Conservation (phyloP, 2,113 vertebrate species). For the Cisticola juncidis region DNA sequence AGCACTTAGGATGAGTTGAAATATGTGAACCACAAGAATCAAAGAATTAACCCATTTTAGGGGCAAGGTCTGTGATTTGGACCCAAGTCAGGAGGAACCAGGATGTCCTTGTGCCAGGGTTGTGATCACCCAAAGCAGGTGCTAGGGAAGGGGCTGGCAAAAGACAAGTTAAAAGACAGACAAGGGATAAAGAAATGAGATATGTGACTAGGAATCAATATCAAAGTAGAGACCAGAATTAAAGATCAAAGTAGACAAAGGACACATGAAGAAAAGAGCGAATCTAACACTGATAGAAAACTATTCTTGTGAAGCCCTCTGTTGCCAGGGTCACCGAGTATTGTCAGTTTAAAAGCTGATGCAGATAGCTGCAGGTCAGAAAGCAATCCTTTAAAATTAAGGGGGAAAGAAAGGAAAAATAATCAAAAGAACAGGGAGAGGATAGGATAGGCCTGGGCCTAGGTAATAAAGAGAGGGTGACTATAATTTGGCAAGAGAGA, state of each 20-base stretch:
- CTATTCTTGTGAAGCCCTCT: neutral
- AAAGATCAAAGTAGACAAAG: neutral
- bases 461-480: neutral
- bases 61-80: neutral
- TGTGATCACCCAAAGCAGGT: neutral
- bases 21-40: neutral
- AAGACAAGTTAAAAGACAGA: neutral
- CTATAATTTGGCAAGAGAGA: neutral
- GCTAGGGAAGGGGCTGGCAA: neutral
- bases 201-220: neutral
- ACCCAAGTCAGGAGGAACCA: neutral
- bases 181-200: neutral
- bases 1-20: neutral
- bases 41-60: neutral
- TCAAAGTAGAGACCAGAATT: neutral
- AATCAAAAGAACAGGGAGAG: neutral
- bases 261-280: neutral
- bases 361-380: neutral
- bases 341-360: neutral
- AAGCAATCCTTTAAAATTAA: constrained; percentile 1
- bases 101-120: neutral
- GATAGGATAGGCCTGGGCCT: neutral
- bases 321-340: neutral
- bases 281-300: neutral
- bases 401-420: neutral